A percentile compares a stretch with the other conserved stretches of the same genome.
Conservation (phyloP, 2,888 invertebrate genomes). For the Nycteola revayana region DNA sequence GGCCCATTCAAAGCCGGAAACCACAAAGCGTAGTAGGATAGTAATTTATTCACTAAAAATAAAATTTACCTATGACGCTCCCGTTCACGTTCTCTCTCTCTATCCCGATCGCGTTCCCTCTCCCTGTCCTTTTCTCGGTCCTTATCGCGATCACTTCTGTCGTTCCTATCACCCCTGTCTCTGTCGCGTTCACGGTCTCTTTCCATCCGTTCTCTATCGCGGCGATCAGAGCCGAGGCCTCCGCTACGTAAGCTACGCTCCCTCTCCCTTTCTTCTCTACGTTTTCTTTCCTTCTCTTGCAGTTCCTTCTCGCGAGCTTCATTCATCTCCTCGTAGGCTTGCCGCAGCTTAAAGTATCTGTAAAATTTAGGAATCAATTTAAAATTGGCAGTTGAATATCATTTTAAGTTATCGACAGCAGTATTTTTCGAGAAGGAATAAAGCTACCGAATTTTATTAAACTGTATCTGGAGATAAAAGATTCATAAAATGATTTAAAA, state of each 20-base stretch:
- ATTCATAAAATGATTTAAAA: too few relatives aligned
- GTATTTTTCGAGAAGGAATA: too few relatives aligned
- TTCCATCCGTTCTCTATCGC: constrained; percentile 71
- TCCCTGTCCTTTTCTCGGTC: constrained; percentile 24
- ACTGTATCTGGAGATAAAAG: too few relatives aligned
- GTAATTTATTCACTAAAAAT: background rate
- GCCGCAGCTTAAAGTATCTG: constrained; percentile 85
- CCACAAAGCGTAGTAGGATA: too few relatives aligned
- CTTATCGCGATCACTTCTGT: constrained; percentile 39
- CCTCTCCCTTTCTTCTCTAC: constrained; percentile 70
- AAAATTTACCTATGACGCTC: constrained; percentile 26
- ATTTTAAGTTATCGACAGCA: too few relatives aligned
- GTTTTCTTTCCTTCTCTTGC: constrained; percentile 78
- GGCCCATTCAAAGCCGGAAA: too few relatives aligned
- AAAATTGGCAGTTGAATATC: too few relatives aligned
- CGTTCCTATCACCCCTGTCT: constrained; percentile 49
- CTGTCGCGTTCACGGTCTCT: constrained; percentile 64
- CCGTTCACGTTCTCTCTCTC: constrained; percentile 19
- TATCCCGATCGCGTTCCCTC: constrained; percentile 7
- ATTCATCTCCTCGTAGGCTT: constrained; percentile 86
- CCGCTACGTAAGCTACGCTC: constrained; percentile 58
- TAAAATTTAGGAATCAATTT: too few relatives aligned
- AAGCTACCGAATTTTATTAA: too few relatives aligned
- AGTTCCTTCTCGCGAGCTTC: constrained; percentile 83
- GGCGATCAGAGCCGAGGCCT: constrained; percentile 66